These are phyloP conservation scores for Idris sp. DNA, from an alignment of 1,140 invertebrate species.

Conservation along the genomic window DNA sequence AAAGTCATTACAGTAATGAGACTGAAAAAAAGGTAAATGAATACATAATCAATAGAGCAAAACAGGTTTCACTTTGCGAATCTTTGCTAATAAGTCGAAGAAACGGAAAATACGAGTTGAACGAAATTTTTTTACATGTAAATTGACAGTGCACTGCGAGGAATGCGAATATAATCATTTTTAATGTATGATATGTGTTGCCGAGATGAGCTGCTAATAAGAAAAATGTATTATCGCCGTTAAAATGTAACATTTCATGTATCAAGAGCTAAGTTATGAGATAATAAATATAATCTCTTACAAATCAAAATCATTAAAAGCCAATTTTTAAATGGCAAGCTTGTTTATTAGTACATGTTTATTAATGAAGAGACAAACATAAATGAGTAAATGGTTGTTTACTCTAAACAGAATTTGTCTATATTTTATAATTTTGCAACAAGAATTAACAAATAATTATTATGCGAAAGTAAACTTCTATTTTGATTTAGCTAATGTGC, in stretches of 20 bases:
- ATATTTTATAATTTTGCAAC: too few relatives aligned
- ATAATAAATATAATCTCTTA: conserved; percentile 20
- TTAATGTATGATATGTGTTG: conserved; percentile 27
- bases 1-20: conserved; percentile 39
- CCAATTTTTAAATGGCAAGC: conserved; percentile 5
- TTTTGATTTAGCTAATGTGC: too few relatives aligned
- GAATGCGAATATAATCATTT: conserved; percentile 39
- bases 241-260: conserved; percentile 12
- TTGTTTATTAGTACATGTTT: not conserved
- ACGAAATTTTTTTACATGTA: conserved; percentile 41
- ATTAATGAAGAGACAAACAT: conserved; percentile 2
- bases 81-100: conserved; percentile 42
- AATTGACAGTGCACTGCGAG: conserved; percentile 37
- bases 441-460: too few relatives aligned
- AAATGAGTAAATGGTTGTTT: too few relatives aligned
- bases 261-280: too few relatives aligned
- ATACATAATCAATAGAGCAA: conserved; percentile 41
- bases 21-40: conserved; percentile 19
- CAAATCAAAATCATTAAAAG: conserved; percentile 13
- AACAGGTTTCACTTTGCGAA: conserved; percentile 54
- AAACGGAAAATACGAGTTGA: conserved; percentile 32
- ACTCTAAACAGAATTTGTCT: not conserved
- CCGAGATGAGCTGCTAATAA: conserved; percentile 4
- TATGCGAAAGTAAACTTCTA: too few relatives aligned
- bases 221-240: conserved; percentile 22